These are phyloP conservation scores for Edolisoma coerulescens DNA, from an alignment of 2,113 vertebrate species.

Conservation along the genomic window DNA sequence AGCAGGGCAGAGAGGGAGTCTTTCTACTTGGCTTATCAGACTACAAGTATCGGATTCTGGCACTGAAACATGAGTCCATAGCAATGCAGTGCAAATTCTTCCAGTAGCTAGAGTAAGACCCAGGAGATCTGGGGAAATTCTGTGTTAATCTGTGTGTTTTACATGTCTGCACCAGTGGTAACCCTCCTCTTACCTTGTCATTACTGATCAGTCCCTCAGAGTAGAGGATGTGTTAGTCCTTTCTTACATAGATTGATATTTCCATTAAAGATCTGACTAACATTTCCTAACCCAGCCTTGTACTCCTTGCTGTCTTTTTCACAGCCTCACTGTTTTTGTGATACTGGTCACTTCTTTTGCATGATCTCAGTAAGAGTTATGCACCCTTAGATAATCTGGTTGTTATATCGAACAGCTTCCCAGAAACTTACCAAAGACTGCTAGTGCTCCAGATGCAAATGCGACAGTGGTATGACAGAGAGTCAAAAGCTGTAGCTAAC, in stretches of 20 bases:
- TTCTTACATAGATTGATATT: not conserved
- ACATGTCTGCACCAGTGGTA: not conserved
- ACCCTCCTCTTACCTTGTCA: not conserved
- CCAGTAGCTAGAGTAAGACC: not conserved
- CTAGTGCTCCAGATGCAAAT: not conserved
- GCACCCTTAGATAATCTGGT: not conserved
- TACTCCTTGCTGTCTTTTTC: not conserved
- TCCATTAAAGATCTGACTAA: not conserved
- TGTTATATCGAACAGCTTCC: not conserved
- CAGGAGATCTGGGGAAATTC: not conserved
- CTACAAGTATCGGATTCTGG: rapidly evolving
- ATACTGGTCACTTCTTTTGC: not conserved
- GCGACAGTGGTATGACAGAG: not conserved
- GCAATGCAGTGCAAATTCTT: not conserved
- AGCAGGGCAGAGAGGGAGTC: not conserved
- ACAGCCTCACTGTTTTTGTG: not conserved
- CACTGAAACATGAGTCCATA: not conserved
- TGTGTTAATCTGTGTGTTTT: not conserved
- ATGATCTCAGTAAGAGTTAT: not conserved
- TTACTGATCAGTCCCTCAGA: not conserved
- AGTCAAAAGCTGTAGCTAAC: not conserved
- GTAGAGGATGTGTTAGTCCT: not conserved
- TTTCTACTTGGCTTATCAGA: not conserved
- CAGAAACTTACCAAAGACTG: not conserved
- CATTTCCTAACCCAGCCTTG: not conserved